Percentiles rank a stretch among this genome's conserved stretches.
phyloP scores from a whole-genome alignment of 2,888 invertebrate genomes.

The Euproctis similis region DNA sequence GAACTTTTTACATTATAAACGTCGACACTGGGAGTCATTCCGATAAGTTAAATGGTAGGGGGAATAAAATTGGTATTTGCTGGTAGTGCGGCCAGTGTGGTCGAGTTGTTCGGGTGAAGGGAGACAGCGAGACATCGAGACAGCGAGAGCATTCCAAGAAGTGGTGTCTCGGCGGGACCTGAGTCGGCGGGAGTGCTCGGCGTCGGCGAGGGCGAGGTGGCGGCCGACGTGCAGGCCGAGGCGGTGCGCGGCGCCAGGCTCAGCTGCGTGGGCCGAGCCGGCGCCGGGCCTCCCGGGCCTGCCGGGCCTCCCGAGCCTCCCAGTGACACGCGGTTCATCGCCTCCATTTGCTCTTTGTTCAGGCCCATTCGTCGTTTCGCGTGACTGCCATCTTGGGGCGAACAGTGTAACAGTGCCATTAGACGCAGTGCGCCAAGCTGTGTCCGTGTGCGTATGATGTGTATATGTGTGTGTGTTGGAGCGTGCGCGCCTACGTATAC shows the following conservation, averaged over 20 bases:
- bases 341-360: constrained; percentile 75
- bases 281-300: constrained; percentile 48
- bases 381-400: constrained; percentile 75
- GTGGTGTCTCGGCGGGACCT: constrained; percentile 61
- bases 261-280: constrained; percentile 62
- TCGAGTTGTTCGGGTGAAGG: constrained; percentile 13
- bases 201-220: constrained; percentile 71
- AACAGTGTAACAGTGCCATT: constrained; percentile 55
- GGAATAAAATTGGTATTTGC: no score
- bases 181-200: constrained; percentile 74
- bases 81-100: constrained; percentile 3
- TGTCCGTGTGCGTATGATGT: constrained; percentile 26
- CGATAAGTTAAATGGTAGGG: no score
- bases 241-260: constrained; percentile 51
- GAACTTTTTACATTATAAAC: no score
- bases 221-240: constrained; percentile 42
- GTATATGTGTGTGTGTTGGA: constrained; percentile 27
- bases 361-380: constrained; percentile 75
- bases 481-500: constrained; percentile 14
- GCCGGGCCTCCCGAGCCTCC: constrained; percentile 40
- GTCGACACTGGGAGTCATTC: no score
- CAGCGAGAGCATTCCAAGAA: constrained; percentile 45
- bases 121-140: no score
- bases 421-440: constrained; percentile 49
- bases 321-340: constrained; percentile 69